These are phyloP conservation scores for Cyprinus carpio DNA, from an alignment of 2,113 vertebrate genomes.

Conservation along the genomic window DNA sequence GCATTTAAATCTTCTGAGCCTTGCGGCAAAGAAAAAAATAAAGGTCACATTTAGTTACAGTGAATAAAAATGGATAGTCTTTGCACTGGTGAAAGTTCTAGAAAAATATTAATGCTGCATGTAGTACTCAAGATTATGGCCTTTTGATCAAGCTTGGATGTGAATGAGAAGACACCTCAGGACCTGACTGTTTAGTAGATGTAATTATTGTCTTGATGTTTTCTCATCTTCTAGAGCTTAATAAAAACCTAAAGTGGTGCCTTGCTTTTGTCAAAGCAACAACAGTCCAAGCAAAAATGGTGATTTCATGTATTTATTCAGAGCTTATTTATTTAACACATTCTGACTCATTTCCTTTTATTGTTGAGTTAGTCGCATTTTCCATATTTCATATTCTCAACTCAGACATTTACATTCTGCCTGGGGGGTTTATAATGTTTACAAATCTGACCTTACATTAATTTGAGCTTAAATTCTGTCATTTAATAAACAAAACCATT, in stretches of 20 bases:
- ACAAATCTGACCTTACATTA: not conserved
- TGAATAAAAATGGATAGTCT: not conserved
- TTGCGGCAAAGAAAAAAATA: not conserved
- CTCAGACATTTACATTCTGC: not conserved
- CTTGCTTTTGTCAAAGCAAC: not conserved
- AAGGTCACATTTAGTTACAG: constrained; percentile 8
- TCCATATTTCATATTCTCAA: constrained; percentile 1
- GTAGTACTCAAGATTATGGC: not conserved
- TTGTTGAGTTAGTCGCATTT: not conserved
- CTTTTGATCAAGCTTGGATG: not conserved
- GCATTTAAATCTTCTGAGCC: not conserved
- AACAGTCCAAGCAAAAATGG: not conserved
- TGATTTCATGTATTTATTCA: not conserved
- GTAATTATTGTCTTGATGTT: not conserved
- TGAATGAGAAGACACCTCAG: not conserved
- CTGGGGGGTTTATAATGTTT: not conserved
- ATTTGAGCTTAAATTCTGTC: not conserved
- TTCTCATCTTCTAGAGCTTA: not conserved
- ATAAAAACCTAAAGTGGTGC: not conserved
- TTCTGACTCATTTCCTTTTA: not conserved
- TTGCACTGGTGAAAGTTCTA: not conserved
- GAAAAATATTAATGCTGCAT: not conserved
- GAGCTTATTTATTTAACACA: not conserved
- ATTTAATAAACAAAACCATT: not conserved
- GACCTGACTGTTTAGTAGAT: not conserved